Evolutionary conservation across 2,888 invertebrate species (phyloP), one percentile per base, ranked within the genome.

Genomic region (Philhelius pedissequus): DNA sequence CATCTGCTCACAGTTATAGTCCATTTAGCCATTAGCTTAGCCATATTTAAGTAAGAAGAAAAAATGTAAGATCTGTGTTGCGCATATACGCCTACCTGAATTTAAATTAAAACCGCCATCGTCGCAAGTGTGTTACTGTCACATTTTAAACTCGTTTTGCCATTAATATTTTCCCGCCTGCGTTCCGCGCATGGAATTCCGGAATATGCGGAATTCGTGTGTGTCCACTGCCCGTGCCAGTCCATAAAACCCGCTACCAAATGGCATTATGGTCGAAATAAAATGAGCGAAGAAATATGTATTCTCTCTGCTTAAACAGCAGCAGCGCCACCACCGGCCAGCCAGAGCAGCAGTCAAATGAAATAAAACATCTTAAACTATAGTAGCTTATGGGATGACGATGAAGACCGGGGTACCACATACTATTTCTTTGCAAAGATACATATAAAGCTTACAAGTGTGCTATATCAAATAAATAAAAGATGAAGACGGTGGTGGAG

Each of bases 91-190:
- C 79, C 83, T 79, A 64, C 74, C 22, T 35, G 62, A 27, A 66
- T 66, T 66, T 43, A 48, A 54, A 58, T 68, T 50, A 58, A 27
- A 50, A 56, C 56, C 50, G 40, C 58, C 77, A 68, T 50, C 50
- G 40, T 52, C 77, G 62, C 48, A 83, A 74, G 56, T 83, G 79
- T 83, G 83, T 83, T 79, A 83, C 74, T 83, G 83, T 83, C 83
- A 83, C 83, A 83, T 40, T n/a, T 18, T 18, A 83, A 83, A 83
- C 83, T 30, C n/a, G 83, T 83, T 83, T 66, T 15, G 54, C 56
- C n/a, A 70, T 56, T 58, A 35, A 25, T 54, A 18, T 45, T 27
- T 30, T 25, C 60, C 35, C n/a, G n/a, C 11, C 20, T 38, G 5
- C 52, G 13, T n/a, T 20, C 15, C 56, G 32, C 40, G 11, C 27